A percentile compares a stretch with the other conserved stretches of the same genome.
Conservation (phyloP, 1,140 invertebrate species). For the Andrena cerasifolii region DNA sequence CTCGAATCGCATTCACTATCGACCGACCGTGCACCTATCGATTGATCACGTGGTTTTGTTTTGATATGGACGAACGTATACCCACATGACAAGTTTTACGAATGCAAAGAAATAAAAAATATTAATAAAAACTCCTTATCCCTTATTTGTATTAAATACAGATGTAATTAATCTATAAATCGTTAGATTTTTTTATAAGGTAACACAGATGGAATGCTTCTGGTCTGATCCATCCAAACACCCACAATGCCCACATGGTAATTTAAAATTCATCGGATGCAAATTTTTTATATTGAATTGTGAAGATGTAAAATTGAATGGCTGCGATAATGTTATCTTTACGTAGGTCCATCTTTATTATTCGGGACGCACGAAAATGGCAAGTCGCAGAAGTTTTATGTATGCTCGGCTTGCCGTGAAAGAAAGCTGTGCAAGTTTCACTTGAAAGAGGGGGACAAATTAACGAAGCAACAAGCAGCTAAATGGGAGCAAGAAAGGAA, state of each 20-base stretch:
- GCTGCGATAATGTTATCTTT: slow-evolving; percentile 27
- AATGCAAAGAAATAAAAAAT: not conserved
- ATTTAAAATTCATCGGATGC: slow-evolving; percentile 26
- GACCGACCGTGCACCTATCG: not conserved
- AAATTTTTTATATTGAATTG: slow-evolving; percentile 11
- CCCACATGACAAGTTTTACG: not conserved
- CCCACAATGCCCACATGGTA: slow-evolving; percentile 81
- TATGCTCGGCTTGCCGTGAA: slow-evolving; percentile 91
- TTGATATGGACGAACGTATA: not conserved
- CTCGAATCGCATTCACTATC: not conserved
- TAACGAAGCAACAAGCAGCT: slow-evolving; percentile 80
- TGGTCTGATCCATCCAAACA: slow-evolving; percentile 74
- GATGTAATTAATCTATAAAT: not conserved
- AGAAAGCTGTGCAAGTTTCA: slow-evolving; percentile 88
- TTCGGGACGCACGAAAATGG: slow-evolving; percentile 83
- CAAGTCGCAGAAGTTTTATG: slow-evolving; percentile 85
- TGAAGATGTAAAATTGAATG: too few relatives aligned
- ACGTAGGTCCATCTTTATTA: slow-evolving; percentile 86
- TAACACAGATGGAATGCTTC: slow-evolving; percentile 64
- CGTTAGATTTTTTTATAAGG: not conserved
- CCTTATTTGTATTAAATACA: not conserved
- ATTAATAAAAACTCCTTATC: not conserved
- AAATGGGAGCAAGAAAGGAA: slow-evolving; percentile 82
- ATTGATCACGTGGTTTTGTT: slow-evolving; percentile 9
- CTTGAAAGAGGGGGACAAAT: slow-evolving; percentile 83